Percentiles rank a stretch among this genome's conserved stretches.
These are phyloP conservation scores for Leptonema lineaticorne DNA, from an alignment of 1,140 invertebrate genomes.

Conservation along the genomic window DNA sequence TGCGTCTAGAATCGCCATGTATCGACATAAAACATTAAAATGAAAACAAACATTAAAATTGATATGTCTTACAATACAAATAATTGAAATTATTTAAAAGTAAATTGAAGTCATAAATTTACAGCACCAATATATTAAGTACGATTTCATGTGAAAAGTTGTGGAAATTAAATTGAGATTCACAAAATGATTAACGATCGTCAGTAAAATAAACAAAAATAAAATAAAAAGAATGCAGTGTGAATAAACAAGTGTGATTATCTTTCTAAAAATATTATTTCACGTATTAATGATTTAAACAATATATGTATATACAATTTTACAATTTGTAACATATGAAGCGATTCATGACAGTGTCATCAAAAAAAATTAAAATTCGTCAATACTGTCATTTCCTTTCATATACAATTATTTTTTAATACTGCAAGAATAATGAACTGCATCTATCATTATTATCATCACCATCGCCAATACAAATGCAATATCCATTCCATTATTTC, in stretches of 20 bases:
- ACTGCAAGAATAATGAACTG: background rate
- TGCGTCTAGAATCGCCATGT: too few species aligned
- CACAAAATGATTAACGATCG: background rate
- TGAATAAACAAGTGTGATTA: background rate
- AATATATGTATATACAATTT: background rate
- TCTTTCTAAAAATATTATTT: background rate
- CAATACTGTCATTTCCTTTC: background rate
- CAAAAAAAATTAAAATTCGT: background rate
- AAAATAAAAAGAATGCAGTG: background rate
- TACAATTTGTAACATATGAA: background rate
- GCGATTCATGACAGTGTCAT: background rate
- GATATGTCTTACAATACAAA: conserved; percentile 5
- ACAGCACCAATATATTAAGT: background rate
- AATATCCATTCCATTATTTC: background rate
- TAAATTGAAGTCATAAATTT: background rate
- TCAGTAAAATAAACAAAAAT: background rate
- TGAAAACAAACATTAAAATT: background rate
- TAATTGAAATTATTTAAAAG: background rate
- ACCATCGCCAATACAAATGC: background rate
- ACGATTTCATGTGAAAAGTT: background rate
- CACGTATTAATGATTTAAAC: background rate
- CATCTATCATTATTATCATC: background rate
- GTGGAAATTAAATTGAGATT: background rate
- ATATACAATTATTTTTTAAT: background rate
- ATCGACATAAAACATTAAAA: too few species aligned